Evolutionary conservation across 1,140 invertebrate species (phyloP).

Genomic region (Planococcus citri): DNA sequence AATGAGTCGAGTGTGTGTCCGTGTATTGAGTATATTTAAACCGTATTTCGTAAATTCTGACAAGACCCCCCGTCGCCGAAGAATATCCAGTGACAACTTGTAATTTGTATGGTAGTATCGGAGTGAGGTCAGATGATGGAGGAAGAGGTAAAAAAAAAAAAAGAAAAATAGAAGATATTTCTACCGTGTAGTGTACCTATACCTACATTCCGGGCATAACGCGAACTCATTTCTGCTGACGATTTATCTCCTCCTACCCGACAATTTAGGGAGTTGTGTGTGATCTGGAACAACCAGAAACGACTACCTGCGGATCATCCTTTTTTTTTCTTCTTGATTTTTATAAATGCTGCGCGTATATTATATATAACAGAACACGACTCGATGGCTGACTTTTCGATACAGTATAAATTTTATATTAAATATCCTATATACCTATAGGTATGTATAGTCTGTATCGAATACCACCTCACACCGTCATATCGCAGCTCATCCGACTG

Average conservation of each 20-base stretch:
- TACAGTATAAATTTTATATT: too few species aligned
- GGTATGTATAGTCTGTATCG: too few species aligned
- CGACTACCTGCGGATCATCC: slow-evolving; percentile 1
- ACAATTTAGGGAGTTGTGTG: slow-evolving; percentile 6
- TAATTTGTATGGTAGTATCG: slow-evolving; percentile 1
- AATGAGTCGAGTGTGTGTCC: too few species aligned
- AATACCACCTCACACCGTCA: too few species aligned
- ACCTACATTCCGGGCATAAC: background rate
- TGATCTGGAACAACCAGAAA: background rate
- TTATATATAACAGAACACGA: too few species aligned
- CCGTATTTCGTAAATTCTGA: slow-evolving; percentile 2
- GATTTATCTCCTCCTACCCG: slow-evolving; percentile 5
- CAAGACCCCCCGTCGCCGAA: background rate
- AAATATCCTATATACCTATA: too few species aligned
- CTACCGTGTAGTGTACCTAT: background rate
- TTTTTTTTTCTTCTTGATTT: too few species aligned
- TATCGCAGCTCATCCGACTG: too few species aligned
- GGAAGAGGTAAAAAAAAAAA: too few species aligned
- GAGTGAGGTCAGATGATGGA: background rate
- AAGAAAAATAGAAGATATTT: background rate
- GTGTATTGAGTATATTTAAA: background rate
- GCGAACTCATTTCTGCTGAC: background rate
- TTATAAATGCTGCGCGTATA: too few species aligned
- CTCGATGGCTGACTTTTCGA: too few species aligned
- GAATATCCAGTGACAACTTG: slow-evolving; percentile 6